Conservation (phyloP, 1,140 invertebrate genomes). For the Samia ricini region DNA sequence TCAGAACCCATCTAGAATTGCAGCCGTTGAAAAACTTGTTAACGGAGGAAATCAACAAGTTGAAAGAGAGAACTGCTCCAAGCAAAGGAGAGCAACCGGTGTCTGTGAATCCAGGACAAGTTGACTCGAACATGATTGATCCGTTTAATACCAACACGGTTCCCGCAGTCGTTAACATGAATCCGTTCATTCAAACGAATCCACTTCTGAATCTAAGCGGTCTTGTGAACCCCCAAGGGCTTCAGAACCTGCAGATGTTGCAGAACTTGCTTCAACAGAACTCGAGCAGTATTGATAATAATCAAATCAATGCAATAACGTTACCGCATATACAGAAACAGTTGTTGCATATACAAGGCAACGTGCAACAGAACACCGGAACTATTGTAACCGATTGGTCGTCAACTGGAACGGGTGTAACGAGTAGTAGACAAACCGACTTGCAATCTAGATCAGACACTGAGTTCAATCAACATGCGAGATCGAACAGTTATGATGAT, state of each 20-base stretch:
- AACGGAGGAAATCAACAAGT: neutral
- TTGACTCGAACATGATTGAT: neutral
- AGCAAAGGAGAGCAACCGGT: neutral
- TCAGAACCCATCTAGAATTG: slow-evolving; percentile 47
- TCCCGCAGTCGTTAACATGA: neutral
- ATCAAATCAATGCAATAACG: neutral
- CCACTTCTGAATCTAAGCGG: neutral
- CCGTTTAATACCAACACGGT: neutral
- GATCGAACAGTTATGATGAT: neutral
- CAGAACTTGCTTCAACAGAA: neutral
- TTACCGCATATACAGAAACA: neutral
- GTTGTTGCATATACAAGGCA: neutral
- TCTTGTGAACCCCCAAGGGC: neutral
- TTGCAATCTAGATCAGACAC: neutral
- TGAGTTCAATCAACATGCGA: neutral
- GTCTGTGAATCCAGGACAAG: neutral
- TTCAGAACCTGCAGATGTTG: neutral
- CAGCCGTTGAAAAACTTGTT: slow-evolving; percentile 6
- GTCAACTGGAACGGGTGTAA: neutral
- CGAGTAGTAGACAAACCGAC: neutral
- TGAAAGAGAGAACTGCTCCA: neutral
- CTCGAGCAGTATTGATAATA: neutral
- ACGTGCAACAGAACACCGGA: neutral
- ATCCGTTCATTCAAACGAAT: neutral
- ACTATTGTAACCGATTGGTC: neutral